Evolutionary conservation across 2,888 invertebrate species (phyloP).

Genomic region (Parelbella ahira): DNA sequence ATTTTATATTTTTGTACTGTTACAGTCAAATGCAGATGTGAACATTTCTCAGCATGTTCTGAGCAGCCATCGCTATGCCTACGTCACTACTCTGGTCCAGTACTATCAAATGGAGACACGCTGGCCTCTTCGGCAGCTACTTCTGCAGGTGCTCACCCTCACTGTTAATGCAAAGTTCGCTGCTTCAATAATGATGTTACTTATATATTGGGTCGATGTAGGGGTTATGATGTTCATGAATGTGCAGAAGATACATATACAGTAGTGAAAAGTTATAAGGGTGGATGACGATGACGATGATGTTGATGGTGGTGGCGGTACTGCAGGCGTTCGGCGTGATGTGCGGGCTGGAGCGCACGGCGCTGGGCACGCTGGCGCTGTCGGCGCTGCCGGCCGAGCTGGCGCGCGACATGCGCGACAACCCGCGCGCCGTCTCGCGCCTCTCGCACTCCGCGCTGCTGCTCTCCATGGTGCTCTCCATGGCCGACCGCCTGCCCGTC

Average conservation of each 20-base stretch:
- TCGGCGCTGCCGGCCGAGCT: conserved; percentile 95
- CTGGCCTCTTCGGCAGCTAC: conserved; percentile 90
- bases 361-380: conserved; percentile 90
- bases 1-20: conserved; percentile 30
- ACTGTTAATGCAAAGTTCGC: too few relatives aligned
- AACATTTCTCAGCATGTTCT: conserved; percentile 92
- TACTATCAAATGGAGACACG: conserved; percentile 98
- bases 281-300: too few relatives aligned
- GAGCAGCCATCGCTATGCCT: conserved; percentile 90
- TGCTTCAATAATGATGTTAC: too few relatives aligned
- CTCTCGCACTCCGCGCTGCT: conserved; percentile 91
- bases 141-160: conserved; percentile 86
- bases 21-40: conserved; percentile 94
- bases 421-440: conserved; percentile 88
- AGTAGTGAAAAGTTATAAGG: too few relatives aligned
- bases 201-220: too few relatives aligned
- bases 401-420: conserved; percentile 90
- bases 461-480: conserved; percentile 93
- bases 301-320: too few relatives aligned
- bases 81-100: conserved; percentile 91
- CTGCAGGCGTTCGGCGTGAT: conserved; percentile 92
- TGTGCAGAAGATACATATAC: too few relatives aligned
- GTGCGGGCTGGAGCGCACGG: conserved; percentile 90
- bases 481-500: conserved; percentile 93
- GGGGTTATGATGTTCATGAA: too few relatives aligned